Evolutionary conservation across 2,797 vertebrate species (phyloP).

Genomic region (Chelonia mydas): DNA sequence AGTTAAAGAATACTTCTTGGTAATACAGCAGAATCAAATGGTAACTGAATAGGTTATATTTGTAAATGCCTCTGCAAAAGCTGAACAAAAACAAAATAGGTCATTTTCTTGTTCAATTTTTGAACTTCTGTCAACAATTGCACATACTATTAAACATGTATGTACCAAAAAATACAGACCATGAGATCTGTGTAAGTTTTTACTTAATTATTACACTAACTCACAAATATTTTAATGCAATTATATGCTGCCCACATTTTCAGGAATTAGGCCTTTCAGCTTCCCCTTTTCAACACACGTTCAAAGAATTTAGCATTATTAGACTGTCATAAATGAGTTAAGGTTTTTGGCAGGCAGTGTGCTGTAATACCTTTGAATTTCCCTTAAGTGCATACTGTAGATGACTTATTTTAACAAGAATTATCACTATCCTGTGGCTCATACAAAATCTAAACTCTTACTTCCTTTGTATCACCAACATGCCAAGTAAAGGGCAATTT

Average conservation of each 20-base stretch:
- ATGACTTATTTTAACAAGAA: constrained; percentile 65
- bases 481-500: neutral
- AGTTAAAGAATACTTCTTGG: neutral
- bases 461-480: constrained; percentile 12
- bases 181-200: neutral
- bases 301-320: constrained; percentile 68
- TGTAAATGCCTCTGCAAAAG: neutral
- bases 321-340: constrained; percentile 70
- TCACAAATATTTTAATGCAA: constrained; percentile 27
- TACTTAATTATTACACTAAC: neutral
- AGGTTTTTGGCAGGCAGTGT: constrained; percentile 65
- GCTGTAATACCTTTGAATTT: constrained; percentile 70
- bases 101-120: neutral
- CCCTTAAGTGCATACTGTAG: constrained; percentile 59
- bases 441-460: constrained; percentile 48
- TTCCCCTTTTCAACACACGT: constrained; percentile 57
- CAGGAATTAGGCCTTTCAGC: constrained; percentile 55
- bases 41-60: neutral
- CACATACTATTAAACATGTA: neutral
- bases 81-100: neutral
- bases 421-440: constrained; percentile 30
- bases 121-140: neutral
- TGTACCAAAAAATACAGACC: neutral
- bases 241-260: constrained; percentile 52
- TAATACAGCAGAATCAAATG: neutral